A percentile compares a stretch with the other conserved stretches of the same genome.
These are phyloP conservation scores for human DNA, from an alignment of 2,113 vertebrate genomes.

Conservation along the genomic window DNA sequence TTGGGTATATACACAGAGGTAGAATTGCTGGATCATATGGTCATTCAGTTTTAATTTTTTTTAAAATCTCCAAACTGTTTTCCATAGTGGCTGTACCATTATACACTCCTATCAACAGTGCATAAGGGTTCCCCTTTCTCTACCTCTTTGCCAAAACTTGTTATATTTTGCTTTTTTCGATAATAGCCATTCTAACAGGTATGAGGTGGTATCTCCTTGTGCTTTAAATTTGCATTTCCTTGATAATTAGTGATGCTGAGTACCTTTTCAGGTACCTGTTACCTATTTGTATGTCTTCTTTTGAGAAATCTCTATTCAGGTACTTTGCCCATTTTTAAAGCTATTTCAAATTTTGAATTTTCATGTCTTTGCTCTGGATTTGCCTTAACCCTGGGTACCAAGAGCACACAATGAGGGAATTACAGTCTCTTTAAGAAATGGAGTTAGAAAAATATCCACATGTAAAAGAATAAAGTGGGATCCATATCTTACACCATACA, in stretches of 20 bases:
- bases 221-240: not conserved
- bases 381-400: not conserved
- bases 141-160: not conserved
- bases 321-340: not conserved
- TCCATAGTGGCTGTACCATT: not conserved
- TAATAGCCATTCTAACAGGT: too few species aligned
- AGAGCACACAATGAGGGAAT: not conserved
- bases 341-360: not conserved
- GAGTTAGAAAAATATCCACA: not conserved
- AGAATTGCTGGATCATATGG: not conserved
- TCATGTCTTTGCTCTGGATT: not conserved
- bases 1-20: not conserved
- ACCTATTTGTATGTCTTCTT: not conserved
- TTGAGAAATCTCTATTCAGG: not conserved
- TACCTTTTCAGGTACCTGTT: not conserved
- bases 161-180: not conserved
- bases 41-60: not conserved
- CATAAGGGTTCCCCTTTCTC: not conserved
- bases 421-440: not conserved
- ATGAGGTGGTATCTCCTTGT: not conserved
- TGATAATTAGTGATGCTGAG: not conserved
- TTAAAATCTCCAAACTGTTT: not conserved
- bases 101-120: not conserved
- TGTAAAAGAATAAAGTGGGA: not conserved
- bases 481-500: not conserved